These are phyloP conservation scores for Phalanger gymnotis DNA, from an alignment of 2,797 vertebrate genomes.

Conservation along the genomic window DNA sequence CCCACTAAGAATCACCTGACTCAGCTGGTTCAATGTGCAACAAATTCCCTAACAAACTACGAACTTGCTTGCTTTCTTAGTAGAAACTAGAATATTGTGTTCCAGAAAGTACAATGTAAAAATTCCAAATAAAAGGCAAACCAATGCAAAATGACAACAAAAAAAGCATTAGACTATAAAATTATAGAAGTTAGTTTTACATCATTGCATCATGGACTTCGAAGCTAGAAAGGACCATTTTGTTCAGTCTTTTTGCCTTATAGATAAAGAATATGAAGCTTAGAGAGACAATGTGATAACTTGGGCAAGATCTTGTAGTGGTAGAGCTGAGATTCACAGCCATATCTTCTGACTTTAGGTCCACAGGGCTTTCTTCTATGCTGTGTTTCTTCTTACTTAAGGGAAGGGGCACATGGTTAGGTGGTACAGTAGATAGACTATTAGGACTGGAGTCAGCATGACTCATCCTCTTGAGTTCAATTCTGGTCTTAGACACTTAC, in stretches of 20 bases:
- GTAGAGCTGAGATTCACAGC: background rate
- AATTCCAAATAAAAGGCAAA: background rate
- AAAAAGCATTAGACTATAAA: background rate
- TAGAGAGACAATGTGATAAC: background rate
- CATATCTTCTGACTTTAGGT: background rate
- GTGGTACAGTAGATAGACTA: background rate
- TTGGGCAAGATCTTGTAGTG: background rate
- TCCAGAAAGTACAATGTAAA: background rate
- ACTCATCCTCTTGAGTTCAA: background rate
- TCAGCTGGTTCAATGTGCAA: background rate
- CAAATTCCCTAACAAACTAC: constrained; percentile 15
- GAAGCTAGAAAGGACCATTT: background rate
- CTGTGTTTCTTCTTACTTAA: background rate
- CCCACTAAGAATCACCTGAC: constrained; percentile 28
- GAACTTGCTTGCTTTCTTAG: background rate
- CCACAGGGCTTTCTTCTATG: background rate
- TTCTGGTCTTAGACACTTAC: background rate
- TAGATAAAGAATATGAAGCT: background rate
- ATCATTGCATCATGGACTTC: background rate
- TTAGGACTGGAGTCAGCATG: background rate
- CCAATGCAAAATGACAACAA: background rate
- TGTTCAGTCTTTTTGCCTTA: background rate
- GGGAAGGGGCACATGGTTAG: background rate
- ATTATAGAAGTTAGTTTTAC: background rate
- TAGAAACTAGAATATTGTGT: background rate